Conservation (phyloP, 2,888 invertebrate genomes). For the Hetaerina titia region DNA sequence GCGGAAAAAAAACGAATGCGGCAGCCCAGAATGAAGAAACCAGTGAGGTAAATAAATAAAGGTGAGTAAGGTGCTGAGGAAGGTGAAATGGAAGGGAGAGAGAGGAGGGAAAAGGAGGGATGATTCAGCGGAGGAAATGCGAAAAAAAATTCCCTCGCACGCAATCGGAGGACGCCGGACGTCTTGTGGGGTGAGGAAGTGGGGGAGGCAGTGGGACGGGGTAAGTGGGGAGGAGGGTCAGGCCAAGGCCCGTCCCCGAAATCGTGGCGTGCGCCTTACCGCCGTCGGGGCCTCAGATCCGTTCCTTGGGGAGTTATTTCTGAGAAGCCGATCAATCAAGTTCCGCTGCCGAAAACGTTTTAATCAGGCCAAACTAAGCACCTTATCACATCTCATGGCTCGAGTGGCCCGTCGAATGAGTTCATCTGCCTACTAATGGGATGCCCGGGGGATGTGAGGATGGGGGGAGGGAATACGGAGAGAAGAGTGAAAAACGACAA, state of each 20-base stretch:
- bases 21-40: too few relatives aligned
- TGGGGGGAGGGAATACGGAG: neutral
- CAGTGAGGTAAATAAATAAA: too few relatives aligned
- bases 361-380: constrained; percentile 31
- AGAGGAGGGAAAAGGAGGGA: too few relatives aligned
- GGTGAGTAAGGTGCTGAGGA: too few relatives aligned
- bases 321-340: constrained; percentile 35
- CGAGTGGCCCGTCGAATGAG: neutral
- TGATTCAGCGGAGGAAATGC: too few relatives aligned
- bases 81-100: too few relatives aligned
- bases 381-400: constrained; percentile 18
- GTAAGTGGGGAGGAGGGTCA: neutral
- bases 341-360: constrained; percentile 24
- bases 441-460: neutral
- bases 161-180: too few relatives aligned
- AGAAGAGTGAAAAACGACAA: neutral
- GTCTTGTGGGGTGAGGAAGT: too few relatives aligned
- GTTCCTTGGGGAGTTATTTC: neutral
- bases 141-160: too few relatives aligned
- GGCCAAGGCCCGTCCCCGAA: neutral
- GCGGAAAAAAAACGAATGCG: too few relatives aligned
- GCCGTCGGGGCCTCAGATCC: neutral
- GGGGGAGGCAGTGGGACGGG: too few relatives aligned
- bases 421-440: constrained; percentile 19
- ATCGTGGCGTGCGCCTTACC: neutral